phyloP scores from a whole-genome alignment of 2,888 invertebrate genomes.

The Agriopis aurantiaria region DNA sequence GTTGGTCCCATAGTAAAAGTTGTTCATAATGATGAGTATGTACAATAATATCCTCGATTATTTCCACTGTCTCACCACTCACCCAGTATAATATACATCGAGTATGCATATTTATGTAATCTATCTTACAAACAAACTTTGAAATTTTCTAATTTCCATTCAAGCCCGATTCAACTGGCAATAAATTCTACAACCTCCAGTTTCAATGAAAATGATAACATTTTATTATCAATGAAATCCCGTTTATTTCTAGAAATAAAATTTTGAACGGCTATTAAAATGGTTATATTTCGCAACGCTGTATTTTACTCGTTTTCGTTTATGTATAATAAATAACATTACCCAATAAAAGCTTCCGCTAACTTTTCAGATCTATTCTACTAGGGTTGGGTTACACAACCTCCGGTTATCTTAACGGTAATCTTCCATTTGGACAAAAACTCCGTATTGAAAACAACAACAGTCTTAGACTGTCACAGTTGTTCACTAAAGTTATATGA shows the following conservation, averaged over 20 bases:
- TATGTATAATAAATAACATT: slow-evolving; percentile 6
- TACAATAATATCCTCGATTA: too few relatives aligned
- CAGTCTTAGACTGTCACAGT: too few relatives aligned
- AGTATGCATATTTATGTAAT: too few relatives aligned
- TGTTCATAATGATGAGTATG: too few relatives aligned
- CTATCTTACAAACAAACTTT: too few relatives aligned
- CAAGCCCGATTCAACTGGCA: slow-evolving; percentile 6
- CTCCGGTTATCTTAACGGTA: not conserved
- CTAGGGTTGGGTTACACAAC: not conserved
- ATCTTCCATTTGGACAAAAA: not conserved
- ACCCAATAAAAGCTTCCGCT: slow-evolving; percentile 1
- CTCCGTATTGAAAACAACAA: not conserved
- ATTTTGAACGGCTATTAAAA: slow-evolving; percentile 18
- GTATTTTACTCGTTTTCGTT: slow-evolving; percentile 7
- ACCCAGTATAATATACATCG: too few relatives aligned
- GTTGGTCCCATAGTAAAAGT: too few relatives aligned
- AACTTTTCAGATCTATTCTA: not conserved
- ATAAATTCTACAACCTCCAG: slow-evolving; percentile 11
- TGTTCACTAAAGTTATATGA: too few relatives aligned
- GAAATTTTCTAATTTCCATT: not conserved
- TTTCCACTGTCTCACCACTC: too few relatives aligned
- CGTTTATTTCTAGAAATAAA: slow-evolving; percentile 13
- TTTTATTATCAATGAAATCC: slow-evolving; percentile 17
- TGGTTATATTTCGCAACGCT: not conserved
- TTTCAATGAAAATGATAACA: slow-evolving; percentile 2